These are phyloP conservation scores for Leptinotarsa haldemani DNA, from an alignment of 2,888 invertebrate species.

Conservation along the genomic window DNA sequence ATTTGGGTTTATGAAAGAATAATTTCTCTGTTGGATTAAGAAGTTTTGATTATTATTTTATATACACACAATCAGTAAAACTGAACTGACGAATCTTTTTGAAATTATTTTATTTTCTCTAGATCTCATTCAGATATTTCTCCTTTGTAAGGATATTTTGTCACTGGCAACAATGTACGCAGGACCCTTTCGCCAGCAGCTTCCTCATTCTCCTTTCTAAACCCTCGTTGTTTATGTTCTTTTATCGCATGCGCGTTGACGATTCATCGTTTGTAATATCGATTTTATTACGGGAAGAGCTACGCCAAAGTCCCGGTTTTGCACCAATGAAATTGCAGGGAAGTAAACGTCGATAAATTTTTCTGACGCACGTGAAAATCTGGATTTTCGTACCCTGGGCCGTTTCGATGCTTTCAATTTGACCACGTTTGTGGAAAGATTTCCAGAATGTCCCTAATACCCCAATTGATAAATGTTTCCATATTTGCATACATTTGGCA, in stretches of 20 bases:
- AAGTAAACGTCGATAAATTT: not conserved
- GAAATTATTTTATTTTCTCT: too few relatives aligned
- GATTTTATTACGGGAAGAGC: not conserved
- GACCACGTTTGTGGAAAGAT: not conserved
- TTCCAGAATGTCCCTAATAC: not conserved
- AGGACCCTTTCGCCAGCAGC: conserved; percentile 1
- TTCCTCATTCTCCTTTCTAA: not conserved
- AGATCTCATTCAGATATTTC: not conserved
- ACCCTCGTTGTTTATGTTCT: not conserved
- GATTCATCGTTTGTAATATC: not conserved
- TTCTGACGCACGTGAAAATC: not conserved
- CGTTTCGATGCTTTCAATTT: not conserved
- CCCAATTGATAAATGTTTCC: too few relatives aligned
- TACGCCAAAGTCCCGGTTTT: conserved; percentile 21
- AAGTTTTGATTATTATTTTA: not conserved
- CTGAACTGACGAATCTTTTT: too few relatives aligned
- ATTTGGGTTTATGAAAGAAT: not conserved
- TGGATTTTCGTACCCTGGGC: not conserved
- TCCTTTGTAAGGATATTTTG: not conserved
- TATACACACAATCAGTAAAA: not conserved
- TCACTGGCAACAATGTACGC: not conserved
- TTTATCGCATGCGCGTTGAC: conserved; percentile 11
- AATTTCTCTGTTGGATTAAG: not conserved
- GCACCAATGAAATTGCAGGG: conserved; percentile 21
- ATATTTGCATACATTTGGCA: too few relatives aligned